phyloP scores from a whole-genome alignment of 1,140 invertebrate species.

The Conus ventricosus region DNA sequence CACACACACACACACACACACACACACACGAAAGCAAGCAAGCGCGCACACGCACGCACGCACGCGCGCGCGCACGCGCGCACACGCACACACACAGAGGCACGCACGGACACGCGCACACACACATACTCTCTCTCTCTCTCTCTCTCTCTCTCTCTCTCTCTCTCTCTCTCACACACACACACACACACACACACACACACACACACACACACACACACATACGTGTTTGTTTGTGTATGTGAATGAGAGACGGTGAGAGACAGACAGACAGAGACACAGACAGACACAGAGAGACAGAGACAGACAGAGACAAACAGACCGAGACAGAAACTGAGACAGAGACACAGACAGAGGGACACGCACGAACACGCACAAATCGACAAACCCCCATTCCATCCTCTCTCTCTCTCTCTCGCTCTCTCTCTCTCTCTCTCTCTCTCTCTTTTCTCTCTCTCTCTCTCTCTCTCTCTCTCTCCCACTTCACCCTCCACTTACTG shows the following conservation, averaged over 20 bases:
- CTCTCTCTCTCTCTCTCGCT: too few species aligned
- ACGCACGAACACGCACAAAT: not conserved
- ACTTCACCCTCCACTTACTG: not conserved
- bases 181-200: constrained; percentile 25
- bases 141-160: not conserved
- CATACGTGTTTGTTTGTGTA: not conserved
- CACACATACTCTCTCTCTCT: not conserved
- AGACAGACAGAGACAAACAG: not conserved
- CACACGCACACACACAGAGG: not conserved
- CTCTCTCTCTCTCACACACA: constrained; percentile 8
- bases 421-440: too few species aligned
- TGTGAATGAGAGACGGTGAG: not conserved
- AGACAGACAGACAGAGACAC: not conserved
- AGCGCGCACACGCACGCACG: not conserved
- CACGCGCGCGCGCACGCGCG: not conserved
- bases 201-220: not conserved
- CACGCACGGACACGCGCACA: not conserved
- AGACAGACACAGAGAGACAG: not conserved
- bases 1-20: not conserved
- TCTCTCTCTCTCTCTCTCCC: too few species aligned
- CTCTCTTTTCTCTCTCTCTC: too few species aligned
- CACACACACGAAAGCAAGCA: not conserved
- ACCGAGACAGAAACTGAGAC: not conserved
- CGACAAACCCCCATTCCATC: not conserved
- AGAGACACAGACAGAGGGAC: not conserved